Percentiles rank a stretch among this genome's conserved stretches.
phyloP scores from a whole-genome alignment of 2,113 vertebrate species.

The Phrynosoma platyrhinos region DNA sequence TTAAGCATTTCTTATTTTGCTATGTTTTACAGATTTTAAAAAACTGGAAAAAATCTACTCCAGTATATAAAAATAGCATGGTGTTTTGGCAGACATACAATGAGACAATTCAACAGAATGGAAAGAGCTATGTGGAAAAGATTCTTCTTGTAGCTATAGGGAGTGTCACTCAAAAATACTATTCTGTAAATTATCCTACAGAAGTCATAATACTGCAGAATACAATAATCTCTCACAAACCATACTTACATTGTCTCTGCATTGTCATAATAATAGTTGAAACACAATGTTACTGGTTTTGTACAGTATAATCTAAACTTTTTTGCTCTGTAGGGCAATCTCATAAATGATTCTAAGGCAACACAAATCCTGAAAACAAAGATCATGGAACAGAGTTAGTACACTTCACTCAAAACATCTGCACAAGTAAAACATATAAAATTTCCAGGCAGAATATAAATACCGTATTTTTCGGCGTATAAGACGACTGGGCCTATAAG shows the following conservation, averaged over 20 bases:
- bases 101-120: not conserved
- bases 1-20: not conserved
- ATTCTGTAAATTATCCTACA: not conserved
- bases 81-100: not conserved
- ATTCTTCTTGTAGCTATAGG: not conserved
- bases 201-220: accelerated
- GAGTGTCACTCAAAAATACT: not conserved
- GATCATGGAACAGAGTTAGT: not conserved
- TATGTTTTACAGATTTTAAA: not conserved
- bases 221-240: not conserved
- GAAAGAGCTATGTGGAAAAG: not conserved
- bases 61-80: not conserved
- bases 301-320: constrained; percentile 85
- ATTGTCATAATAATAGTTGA: constrained; percentile 77
- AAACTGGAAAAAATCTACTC: not conserved
- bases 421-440: not conserved
- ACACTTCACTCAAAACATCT: not conserved
- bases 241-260: constrained; percentile 84
- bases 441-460: not conserved
- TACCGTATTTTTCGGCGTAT: too few species aligned
- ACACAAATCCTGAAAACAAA: constrained; percentile 76
- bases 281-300: constrained; percentile 81
- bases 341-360: constrained; percentile 78
- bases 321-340: constrained; percentile 85
- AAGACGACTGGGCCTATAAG: too few species aligned